These are phyloP conservation scores for Mus spicilegus DNA, from an alignment of 2,113 vertebrate species.

Conservation along the genomic window DNA sequence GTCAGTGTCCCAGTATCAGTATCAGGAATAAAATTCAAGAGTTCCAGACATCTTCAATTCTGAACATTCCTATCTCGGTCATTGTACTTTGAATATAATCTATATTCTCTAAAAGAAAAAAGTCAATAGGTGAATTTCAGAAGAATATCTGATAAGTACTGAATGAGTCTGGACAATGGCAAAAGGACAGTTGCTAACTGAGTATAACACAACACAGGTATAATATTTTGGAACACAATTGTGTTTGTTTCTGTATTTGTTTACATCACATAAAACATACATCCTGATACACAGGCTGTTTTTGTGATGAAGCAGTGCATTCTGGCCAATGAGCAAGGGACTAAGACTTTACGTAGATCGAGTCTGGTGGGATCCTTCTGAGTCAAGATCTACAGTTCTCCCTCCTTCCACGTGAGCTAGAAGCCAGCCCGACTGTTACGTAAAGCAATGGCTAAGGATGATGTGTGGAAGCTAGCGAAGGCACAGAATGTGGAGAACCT, in stretches of 20 bases:
- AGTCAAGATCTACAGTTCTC: background rate
- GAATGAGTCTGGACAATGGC: background rate
- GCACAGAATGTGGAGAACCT: slow-evolving; percentile 29
- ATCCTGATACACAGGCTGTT: slow-evolving; percentile 48
- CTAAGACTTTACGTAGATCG: no score
- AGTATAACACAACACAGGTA: background rate
- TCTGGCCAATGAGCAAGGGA: background rate
- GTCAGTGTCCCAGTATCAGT: background rate
- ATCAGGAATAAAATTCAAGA: background rate
- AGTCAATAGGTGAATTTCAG: background rate
- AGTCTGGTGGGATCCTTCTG: background rate
- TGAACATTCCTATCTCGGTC: background rate
- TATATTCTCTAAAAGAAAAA: background rate
- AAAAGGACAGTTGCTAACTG: background rate
- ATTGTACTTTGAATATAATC: background rate
- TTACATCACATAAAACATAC: background rate
- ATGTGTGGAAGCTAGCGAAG: background rate
- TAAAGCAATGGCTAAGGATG: background rate
- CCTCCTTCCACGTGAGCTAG: background rate
- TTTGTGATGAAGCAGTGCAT: background rate
- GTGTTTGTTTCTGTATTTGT: background rate
- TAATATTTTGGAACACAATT: background rate
- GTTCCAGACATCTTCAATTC: background rate
- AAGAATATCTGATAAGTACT: background rate
- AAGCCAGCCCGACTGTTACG: background rate